These are phyloP conservation scores for Illadopsis cleaveri DNA, from an alignment of 2,113 vertebrate species.

Conservation along the genomic window DNA sequence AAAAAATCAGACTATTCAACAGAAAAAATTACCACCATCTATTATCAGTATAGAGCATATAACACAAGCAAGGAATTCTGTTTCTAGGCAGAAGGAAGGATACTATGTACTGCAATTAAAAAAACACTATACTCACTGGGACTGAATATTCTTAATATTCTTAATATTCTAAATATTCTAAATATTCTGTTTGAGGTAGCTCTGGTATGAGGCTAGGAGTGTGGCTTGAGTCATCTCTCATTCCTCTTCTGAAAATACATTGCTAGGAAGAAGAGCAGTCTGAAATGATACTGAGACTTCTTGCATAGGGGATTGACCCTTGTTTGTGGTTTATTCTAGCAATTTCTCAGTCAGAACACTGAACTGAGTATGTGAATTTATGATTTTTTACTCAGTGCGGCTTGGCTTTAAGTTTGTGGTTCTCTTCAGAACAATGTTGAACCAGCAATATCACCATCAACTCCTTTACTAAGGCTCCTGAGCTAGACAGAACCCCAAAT, in stretches of 20 bases:
- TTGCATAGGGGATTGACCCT: not conserved
- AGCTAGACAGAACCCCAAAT: not conserved
- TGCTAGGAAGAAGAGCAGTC: not conserved
- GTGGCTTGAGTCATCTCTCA: not conserved
- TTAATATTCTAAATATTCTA: conserved; percentile 8
- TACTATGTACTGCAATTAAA: not conserved
- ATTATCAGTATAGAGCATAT: conserved; percentile 15
- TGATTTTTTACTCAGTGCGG: not conserved
- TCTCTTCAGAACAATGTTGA: not conserved
- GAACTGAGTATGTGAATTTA: not conserved
- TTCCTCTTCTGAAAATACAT: not conserved
- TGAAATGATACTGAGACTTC: not conserved
- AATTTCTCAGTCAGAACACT: not conserved
- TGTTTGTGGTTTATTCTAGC: not conserved
- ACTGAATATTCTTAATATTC: not conserved
- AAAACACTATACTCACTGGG: not conserved
- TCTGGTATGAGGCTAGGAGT: not conserved
- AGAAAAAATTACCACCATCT: conserved; percentile 40
- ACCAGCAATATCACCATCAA: not conserved
- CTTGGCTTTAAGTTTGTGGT: not conserved
- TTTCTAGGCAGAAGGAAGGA: conserved; percentile 33
- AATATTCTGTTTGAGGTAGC: conserved; percentile 23
- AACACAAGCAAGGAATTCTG: conserved; percentile 31
- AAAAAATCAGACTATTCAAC: not conserved
- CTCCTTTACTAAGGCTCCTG: not conserved